phyloP scores from a whole-genome alignment of 1,140 invertebrate species.

The Microvelia longipes region DNA sequence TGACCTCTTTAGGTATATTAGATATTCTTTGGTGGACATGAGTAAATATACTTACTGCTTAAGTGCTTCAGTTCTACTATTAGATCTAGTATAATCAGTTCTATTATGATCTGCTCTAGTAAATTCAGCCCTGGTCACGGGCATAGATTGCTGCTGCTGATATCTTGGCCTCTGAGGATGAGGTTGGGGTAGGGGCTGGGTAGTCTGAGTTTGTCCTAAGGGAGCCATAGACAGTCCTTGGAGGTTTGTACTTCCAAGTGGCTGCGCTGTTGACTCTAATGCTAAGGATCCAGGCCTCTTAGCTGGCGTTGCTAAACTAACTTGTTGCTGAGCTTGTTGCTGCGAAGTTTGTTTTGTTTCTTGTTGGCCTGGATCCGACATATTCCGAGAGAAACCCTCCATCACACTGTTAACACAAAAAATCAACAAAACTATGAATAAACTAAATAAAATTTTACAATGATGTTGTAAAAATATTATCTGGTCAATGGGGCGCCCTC shows the following conservation, averaged over 20 bases:
- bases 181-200: neutral
- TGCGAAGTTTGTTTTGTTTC: neutral
- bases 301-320: neutral
- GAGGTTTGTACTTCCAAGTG: neutral
- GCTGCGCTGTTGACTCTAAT: neutral
- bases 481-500: no score
- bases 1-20: no score
- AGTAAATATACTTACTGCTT: neutral
- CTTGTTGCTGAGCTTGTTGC: neutral
- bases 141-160: neutral
- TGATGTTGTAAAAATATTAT: no score
- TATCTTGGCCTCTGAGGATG: neutral
- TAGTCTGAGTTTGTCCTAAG: neutral
- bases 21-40: no score
- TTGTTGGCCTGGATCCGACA: neutral
- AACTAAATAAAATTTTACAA: no score
- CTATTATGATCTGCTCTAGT: neutral
- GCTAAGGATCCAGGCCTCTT: neutral
- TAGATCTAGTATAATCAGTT: neutral
- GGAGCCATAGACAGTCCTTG: neutral
- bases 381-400: neutral
- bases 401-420: neutral
- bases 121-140: neutral
- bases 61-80: neutral
- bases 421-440: no score